A percentile compares a stretch with the other conserved stretches of the same genome.
phyloP scores from a whole-genome alignment of 2,888 invertebrate species.

The Calliopum simillimum region DNA sequence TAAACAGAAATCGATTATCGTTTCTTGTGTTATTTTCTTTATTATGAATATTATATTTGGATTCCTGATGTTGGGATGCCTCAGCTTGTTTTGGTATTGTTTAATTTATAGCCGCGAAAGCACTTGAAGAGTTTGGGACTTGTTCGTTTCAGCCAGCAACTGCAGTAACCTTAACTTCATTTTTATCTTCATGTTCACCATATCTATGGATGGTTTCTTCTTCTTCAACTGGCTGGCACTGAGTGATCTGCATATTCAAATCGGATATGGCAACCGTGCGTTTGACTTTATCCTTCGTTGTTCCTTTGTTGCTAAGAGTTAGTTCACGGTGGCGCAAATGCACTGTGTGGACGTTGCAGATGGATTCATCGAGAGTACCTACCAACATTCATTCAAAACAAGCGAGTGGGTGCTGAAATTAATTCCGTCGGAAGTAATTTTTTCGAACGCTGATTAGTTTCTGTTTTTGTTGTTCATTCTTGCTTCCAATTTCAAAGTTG shows the following conservation, averaged over 20 bases:
- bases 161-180: slow-evolving; percentile 41
- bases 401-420: slow-evolving; percentile 56
- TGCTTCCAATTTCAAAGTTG: not conserved
- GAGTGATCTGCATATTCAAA: slow-evolving; percentile 53
- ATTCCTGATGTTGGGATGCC: slow-evolving; percentile 47
- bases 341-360: not conserved
- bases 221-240: slow-evolving; percentile 20
- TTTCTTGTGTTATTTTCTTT: slow-evolving; percentile 57
- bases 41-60: slow-evolving; percentile 59
- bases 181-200: slow-evolving; percentile 41
- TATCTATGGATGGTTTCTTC: slow-evolving; percentile 36
- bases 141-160: slow-evolving; percentile 22
- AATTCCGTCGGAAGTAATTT: slow-evolving; percentile 56
- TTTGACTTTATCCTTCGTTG: slow-evolving; percentile 26
- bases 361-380: slow-evolving; percentile 14
- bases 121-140: slow-evolving; percentile 42
- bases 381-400: slow-evolving; percentile 40
- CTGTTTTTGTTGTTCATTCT: slow-evolving; percentile 32
- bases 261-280: slow-evolving; percentile 48
- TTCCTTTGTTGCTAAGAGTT: slow-evolving; percentile 19
- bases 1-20: slow-evolving; percentile 68
- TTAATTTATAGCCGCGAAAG: slow-evolving; percentile 61
- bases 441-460: slow-evolving; percentile 50
- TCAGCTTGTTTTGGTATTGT: slow-evolving; percentile 52
- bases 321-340: slow-evolving; percentile 4